Evolutionary conservation across 2,797 vertebrate genomes (phyloP).

Genomic region (Macropus fuliginosus): DNA sequence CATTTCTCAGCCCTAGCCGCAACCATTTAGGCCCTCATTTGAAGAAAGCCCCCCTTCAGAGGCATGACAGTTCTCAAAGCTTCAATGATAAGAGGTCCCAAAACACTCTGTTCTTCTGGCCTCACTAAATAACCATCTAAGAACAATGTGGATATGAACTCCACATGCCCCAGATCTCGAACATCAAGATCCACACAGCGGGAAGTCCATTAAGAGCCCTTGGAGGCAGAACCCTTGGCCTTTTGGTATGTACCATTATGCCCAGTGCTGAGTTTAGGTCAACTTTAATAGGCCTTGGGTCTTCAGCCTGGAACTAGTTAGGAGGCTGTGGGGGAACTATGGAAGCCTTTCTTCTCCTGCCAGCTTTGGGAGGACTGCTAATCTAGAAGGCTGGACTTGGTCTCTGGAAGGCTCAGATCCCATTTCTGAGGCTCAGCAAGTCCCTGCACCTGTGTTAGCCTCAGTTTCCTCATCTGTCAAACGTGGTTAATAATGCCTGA

Average conservation of each 20-base stretch:
- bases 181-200: not conserved
- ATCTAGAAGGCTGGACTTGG: not conserved
- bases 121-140: conserved; percentile 33
- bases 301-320: not conserved
- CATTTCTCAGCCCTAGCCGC: not conserved
- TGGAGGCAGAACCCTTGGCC: not conserved
- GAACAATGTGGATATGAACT: conserved; percentile 43
- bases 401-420: not conserved
- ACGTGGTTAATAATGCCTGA: not conserved
- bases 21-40: not conserved
- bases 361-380: not conserved
- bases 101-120: conserved; percentile 18
- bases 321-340: conserved; percentile 40
- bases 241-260: not conserved
- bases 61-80: not conserved
- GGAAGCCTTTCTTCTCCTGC: conserved; percentile 32
- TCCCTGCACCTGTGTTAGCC: not conserved
- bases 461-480: not conserved
- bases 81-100: not conserved
- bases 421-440: not conserved
- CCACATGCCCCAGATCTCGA: conserved; percentile 1
- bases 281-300: not conserved
- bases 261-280: not conserved
- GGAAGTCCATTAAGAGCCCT: not conserved
- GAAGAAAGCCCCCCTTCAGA: not conserved